phyloP scores from a whole-genome alignment of 1,140 invertebrate species.

The Eciton burchellii region DNA sequence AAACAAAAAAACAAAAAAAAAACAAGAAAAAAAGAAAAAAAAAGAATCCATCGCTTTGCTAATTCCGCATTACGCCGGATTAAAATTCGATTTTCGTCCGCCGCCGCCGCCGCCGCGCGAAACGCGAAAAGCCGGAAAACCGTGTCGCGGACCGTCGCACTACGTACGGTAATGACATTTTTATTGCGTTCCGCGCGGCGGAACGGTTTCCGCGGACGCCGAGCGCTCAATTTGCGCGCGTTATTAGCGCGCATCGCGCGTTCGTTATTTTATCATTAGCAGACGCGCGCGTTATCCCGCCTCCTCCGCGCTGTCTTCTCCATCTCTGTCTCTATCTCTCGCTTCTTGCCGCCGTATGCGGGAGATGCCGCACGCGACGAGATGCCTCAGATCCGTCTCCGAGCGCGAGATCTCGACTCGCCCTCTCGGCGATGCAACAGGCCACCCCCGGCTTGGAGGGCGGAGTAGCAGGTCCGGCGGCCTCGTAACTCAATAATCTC shows the following conservation, averaged over 20 bases:
- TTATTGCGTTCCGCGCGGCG: conserved; percentile 50
- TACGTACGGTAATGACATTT: conserved; percentile 70
- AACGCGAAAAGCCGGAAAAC: not conserved
- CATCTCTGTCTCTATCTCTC: not conserved
- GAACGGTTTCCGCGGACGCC: conserved; percentile 46
- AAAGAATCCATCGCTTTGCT: conserved; percentile 29
- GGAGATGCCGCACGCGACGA: not conserved
- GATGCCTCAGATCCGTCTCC: conserved; percentile 1
- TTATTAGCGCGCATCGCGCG: conserved; percentile 38
- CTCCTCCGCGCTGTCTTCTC: not conserved
- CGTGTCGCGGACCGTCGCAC: conserved; percentile 1
- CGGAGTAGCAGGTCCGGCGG: conserved; percentile 1
- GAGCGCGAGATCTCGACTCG: conserved; percentile 2
- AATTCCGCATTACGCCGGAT: conserved; percentile 36
- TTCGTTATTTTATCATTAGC: conserved; percentile 19
- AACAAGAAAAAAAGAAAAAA: too few species aligned
- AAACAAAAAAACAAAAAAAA: too few species aligned
- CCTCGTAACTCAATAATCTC: conserved; percentile 75
- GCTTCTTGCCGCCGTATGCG: not conserved
- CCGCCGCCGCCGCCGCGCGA: not conserved
- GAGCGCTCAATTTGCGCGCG: conserved; percentile 63
- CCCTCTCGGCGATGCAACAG: conserved; percentile 40
- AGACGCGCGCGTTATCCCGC: not conserved
- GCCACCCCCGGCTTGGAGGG: not conserved
- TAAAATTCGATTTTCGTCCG: conserved; percentile 48